Evolutionary conservation across 2,797 vertebrate species (phyloP).

Genomic region (Vultur gryphus): DNA sequence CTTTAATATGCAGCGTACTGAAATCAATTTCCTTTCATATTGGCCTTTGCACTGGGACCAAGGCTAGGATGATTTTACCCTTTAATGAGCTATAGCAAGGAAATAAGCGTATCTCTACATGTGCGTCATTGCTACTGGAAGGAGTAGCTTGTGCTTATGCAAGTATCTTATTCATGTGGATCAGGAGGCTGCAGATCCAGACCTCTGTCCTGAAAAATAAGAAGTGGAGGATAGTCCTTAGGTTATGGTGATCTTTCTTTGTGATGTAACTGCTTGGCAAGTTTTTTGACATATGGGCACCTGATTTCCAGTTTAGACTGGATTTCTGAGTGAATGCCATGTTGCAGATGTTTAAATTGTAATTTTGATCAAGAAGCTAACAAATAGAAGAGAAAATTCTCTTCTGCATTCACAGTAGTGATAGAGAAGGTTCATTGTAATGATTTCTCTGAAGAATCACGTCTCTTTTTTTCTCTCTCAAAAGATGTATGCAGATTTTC

Average conservation of each 20-base stretch:
- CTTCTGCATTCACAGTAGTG: neutral
- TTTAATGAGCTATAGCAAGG: neutral
- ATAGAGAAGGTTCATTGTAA: neutral
- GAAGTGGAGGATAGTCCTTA: neutral
- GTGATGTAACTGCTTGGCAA: neutral
- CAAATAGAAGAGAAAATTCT: neutral
- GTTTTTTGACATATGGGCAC: neutral
- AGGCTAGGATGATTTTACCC: neutral
- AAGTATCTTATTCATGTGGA: neutral
- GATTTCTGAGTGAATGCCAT: neutral
- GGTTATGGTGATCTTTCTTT: neutral
- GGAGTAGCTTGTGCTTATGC: neutral
- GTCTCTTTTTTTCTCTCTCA: neutral
- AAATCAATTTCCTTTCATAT: neutral
- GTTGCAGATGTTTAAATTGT: neutral
- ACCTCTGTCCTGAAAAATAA: neutral
- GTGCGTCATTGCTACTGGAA: neutral
- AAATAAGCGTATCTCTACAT: neutral
- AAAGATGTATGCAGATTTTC: neutral
- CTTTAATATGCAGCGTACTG: neutral
- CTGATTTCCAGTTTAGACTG: neutral
- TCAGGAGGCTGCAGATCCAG: neutral
- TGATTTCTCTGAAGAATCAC: neutral
- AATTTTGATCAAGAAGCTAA: neutral
- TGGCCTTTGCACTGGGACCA: neutral